These are phyloP conservation scores for Acanthisitta chloris DNA, from an alignment of 2,113 vertebrate species.

Conservation along the genomic window DNA sequence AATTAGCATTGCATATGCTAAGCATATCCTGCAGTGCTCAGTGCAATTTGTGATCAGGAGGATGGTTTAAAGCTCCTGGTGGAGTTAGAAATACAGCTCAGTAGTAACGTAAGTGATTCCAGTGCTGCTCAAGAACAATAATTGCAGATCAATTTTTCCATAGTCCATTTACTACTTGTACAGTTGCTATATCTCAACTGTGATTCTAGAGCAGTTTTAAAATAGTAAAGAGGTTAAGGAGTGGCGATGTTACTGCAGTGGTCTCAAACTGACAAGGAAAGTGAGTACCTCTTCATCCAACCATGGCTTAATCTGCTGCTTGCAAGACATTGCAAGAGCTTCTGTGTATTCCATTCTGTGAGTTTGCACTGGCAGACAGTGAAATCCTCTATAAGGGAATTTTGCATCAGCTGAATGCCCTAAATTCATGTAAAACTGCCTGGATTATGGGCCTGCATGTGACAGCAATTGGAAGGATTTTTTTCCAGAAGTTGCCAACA, in stretches of 20 bases:
- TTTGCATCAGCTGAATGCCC: neutral
- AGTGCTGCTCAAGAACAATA: neutral
- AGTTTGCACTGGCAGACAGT: neutral
- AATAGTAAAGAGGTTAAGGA: neutral
- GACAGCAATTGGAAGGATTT: neutral
- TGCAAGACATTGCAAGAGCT: neutral
- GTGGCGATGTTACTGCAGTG: neutral
- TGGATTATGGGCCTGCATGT: neutral
- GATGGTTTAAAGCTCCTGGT: neutral
- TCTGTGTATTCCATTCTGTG: neutral
- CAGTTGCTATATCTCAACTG: neutral
- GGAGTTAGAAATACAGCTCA: neutral
- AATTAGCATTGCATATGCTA: conserved; percentile 65
- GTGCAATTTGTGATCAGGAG: neutral
- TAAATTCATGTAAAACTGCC: neutral
- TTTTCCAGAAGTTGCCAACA: neutral
- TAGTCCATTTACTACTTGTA: neutral
- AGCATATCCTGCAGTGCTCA: conserved; percentile 1
- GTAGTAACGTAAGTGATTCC: neutral
- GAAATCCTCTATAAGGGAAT: neutral
- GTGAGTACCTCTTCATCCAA: neutral
- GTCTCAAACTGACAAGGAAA: neutral
- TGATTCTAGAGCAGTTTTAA: neutral
- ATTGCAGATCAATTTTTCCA: neutral
- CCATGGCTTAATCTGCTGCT: neutral